Percentiles rank a stretch among this genome's conserved stretches.
phyloP scores from a whole-genome alignment of 2,888 invertebrate genomes.

The Schizotus pectinicornis region DNA sequence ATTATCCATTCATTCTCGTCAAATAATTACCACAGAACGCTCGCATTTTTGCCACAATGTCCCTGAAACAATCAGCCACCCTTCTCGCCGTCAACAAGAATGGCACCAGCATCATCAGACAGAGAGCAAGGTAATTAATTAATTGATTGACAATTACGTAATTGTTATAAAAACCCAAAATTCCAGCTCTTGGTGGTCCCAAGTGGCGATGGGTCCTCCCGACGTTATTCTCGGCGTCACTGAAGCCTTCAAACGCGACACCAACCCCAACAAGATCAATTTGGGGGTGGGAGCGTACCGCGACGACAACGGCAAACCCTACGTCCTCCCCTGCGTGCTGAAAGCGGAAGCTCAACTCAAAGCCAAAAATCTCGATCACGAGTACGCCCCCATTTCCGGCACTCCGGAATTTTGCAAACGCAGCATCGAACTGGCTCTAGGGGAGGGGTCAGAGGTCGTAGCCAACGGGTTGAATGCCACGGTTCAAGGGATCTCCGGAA shows the following conservation, averaged over 20 bases:
- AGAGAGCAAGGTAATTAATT: slow-evolving; percentile 41
- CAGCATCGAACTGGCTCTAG: slow-evolving; percentile 89
- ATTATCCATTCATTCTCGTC: slow-evolving; percentile 5
- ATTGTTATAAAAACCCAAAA: neutral
- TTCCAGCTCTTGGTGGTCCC: slow-evolving; percentile 81
- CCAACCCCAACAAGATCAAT: slow-evolving; percentile 93
- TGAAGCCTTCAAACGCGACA: slow-evolving; percentile 92
- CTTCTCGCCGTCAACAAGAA: slow-evolving; percentile 39
- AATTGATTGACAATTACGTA: neutral
- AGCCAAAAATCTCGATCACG: slow-evolving; percentile 80
- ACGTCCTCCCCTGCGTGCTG: slow-evolving; percentile 86
- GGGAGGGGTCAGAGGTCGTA: slow-evolving; percentile 73
- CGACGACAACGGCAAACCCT: slow-evolving; percentile 97
- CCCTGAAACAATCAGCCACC: slow-evolving; percentile 38
- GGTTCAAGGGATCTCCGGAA: slow-evolving; percentile 94
- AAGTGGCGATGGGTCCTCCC: slow-evolving; percentile 96
- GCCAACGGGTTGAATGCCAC: slow-evolving; percentile 73
- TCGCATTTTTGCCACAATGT: slow-evolving; percentile 29
- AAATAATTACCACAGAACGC: no score
- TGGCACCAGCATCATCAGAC: slow-evolving; percentile 36
- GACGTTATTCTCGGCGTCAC: slow-evolving; percentile 97
- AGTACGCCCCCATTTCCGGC: slow-evolving; percentile 94
- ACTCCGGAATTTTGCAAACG: slow-evolving; percentile 81
- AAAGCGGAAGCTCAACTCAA: slow-evolving; percentile 82
- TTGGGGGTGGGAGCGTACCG: slow-evolving; percentile 96